Evolutionary conservation across 2,888 invertebrate genomes (phyloP).

Genomic region (Lottia scabra): DNA sequence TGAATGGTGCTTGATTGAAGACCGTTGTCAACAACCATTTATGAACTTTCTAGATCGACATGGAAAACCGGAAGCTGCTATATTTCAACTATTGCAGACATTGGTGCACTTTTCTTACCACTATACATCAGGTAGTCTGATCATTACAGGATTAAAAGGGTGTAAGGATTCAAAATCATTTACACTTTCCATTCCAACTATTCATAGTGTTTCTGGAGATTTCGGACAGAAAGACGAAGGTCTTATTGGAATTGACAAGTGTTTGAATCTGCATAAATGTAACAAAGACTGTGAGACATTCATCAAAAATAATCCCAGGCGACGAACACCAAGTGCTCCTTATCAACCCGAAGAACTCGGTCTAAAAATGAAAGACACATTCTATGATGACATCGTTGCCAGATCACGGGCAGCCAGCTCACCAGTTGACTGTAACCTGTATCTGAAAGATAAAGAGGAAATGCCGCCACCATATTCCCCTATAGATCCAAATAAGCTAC

Average conservation of each 20-base stretch:
- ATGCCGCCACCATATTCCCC: no score
- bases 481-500: no score
- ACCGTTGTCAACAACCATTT: background rate
- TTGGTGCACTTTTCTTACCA: background rate
- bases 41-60: background rate
- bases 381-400: no score
- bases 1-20: no score
- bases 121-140: background rate
- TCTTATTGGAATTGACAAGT: background rate
- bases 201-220: background rate
- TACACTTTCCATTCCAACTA: background rate
- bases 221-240: background rate
- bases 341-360: background rate
- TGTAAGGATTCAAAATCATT: background rate
- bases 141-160: background rate
- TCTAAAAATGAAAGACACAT: no score
- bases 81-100: background rate
- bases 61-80: background rate
- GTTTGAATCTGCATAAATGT: background rate
- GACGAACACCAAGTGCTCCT: background rate
- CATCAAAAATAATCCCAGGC: background rate
- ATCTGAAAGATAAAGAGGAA: no score
- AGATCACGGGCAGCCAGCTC: no score
- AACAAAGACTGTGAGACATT: background rate
- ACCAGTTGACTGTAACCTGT: no score